Base-by-base conservation (phyloP, 2,113 vertebrate species). In the Trogon surrucura region DNA sequence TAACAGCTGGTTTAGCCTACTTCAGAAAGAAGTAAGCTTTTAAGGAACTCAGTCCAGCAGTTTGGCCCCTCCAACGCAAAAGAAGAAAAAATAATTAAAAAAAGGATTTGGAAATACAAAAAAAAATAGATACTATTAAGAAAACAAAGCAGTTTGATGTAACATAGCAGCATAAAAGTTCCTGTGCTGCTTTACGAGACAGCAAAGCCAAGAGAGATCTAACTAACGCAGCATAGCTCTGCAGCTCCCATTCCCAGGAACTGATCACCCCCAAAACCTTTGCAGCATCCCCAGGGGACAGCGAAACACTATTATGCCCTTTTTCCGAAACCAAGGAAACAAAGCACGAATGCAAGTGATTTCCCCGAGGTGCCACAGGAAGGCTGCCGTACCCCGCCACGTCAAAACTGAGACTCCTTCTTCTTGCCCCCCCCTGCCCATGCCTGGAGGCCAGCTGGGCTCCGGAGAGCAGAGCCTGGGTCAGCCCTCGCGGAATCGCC, bases 71-170 rank as follows among this genome's bases (percentile, higher is more conserved):
- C 13, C 36, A 70, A 36, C 16, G 62, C 56, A 5, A 56, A 48
- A 34, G 50, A 34, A 69, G 69, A 15, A 8, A 17, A 20, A 22
- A n/a, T 12, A 41, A 12, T 41, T 41, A 10, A 41, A 70, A 67
- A 80, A 74, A 8, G 6, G 3, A 29, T 85, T 79, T 89, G 29
- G 14, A 86, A 79, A 64, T 14, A 71, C 9, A 74, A 89, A 80
- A 85, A 36, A 41, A 95, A 86, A 89, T 45, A 94, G 82, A 44
- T 53, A 36, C 22, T 47, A 73, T 72, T 72, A 85, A 78, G 83
- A 56, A 93, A 92, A 88, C 86, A 91, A 93, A 87, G 3, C 47
- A 73, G 53, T 72, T 75, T 67, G 29, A 56, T 82, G 16, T 22
- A 80, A 70, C 5, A 0, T 7, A 64, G 19, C n/a, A 89, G 62